Conservation (phyloP, 2,797 vertebrate genomes). For the Tokudaia muenninki region DNA sequence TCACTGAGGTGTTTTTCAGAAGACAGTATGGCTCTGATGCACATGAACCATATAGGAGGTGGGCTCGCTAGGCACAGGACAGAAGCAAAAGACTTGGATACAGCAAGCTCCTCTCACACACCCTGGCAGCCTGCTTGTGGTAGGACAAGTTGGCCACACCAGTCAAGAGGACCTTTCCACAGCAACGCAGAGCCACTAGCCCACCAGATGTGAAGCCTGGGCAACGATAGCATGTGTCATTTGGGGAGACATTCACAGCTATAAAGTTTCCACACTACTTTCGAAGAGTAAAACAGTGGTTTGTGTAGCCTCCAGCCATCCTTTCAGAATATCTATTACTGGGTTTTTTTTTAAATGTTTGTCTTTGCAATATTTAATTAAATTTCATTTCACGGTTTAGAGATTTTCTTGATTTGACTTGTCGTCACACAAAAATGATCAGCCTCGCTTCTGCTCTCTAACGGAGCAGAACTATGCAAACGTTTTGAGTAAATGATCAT, state of each 20-base stretch:
- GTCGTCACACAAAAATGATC: constrained; percentile 65
- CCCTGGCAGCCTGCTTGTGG: not conserved
- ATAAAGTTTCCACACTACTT: not conserved
- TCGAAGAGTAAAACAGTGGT: not conserved
- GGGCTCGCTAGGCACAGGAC: not conserved
- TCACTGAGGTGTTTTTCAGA: not conserved
- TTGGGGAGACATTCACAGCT: not conserved
- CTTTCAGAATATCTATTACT: constrained; percentile 41
- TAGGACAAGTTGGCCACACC: not conserved
- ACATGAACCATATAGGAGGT: not conserved
- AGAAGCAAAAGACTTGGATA: not conserved
- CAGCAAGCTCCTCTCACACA: not conserved
- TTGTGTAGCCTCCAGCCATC: constrained; percentile 30
- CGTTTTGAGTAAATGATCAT: constrained; percentile 74
- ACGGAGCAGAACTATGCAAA: constrained; percentile 61
- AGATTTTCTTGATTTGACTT: constrained; percentile 69
- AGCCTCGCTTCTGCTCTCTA: constrained; percentile 45
- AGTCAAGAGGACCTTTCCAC: not conserved
- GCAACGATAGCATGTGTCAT: accelerated
- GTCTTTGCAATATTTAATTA: constrained; percentile 72
- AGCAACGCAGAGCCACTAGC: not conserved
- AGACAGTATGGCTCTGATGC: not conserved
- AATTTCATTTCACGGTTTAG: constrained; percentile 73
- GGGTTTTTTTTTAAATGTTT: constrained; percentile 9
- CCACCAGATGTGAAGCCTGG: not conserved